A percentile compares a stretch with the other conserved stretches of the same genome.
Conservation (phyloP, 2,797 vertebrate species). For the Spinibarbus caldwelli region DNA sequence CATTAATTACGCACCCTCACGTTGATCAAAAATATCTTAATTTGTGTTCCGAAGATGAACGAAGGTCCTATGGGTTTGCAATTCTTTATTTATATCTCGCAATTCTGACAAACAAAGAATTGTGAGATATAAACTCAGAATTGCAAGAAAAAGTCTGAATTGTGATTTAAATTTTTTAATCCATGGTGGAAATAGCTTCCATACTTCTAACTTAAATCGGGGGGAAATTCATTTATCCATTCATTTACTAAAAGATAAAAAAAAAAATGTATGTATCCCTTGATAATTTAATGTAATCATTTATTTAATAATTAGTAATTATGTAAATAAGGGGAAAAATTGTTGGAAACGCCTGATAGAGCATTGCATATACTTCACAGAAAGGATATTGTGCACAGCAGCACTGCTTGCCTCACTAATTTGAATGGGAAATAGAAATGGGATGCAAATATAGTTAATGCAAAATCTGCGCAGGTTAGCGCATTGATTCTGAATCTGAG, state of each 20-base stretch:
- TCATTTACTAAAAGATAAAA: not conserved
- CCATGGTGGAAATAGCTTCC: no score
- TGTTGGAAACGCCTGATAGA: not conserved
- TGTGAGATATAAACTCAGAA: no score
- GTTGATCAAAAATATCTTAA: not conserved
- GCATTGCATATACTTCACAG: not conserved
- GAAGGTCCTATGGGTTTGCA: not conserved
- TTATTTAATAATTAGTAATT: not conserved
- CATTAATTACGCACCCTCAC: not conserved
- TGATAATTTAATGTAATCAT: not conserved
- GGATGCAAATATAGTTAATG: conserved; percentile 51
- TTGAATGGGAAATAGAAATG: conserved; percentile 54
- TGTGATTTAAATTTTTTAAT: no score
- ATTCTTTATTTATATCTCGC: no score
- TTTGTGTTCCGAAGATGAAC: not conserved
- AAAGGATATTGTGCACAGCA: not conserved
- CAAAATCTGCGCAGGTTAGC: conserved; percentile 32
- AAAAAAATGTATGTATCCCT: no score
- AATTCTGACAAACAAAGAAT: no score
- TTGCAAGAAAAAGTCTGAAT: no score
- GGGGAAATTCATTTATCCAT: not conserved
- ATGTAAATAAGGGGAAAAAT: not conserved
- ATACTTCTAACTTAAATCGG: no score
- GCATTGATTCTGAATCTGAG: not conserved
- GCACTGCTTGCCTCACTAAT: conserved; percentile 27